Evolutionary conservation across 2,113 vertebrate species (phyloP).

Genomic region (Tragelaphus scriptus): DNA sequence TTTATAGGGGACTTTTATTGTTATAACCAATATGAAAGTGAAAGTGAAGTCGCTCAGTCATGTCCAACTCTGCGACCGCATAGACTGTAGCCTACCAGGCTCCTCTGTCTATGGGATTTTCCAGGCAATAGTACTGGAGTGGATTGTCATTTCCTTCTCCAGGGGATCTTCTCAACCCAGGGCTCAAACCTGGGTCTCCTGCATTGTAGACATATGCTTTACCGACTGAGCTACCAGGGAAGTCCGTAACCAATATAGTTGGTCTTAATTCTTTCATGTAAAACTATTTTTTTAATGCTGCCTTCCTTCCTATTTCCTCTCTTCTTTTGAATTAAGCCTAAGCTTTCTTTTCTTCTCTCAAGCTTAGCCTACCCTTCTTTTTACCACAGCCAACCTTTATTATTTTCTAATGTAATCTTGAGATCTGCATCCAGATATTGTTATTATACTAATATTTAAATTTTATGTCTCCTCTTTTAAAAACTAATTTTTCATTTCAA

Average conservation of each 20-base stretch:
- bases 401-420: not conserved
- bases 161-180: too few relatives aligned
- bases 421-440: not conserved
- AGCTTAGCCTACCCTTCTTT: not conserved
- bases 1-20: not conserved
- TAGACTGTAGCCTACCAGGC: too few relatives aligned
- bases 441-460: not conserved
- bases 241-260: not conserved
- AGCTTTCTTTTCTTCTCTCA: not conserved
- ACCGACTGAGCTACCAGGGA: too few relatives aligned
- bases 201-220: too few relatives aligned
- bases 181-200: accelerated
- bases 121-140: too few relatives aligned
- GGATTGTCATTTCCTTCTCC: too few relatives aligned
- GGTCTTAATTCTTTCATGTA: not conserved
- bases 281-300: not conserved
- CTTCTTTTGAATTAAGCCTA: not conserved
- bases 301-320: not conserved
- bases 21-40: not conserved
- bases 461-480: not conserved
- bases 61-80: too few relatives aligned
- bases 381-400: not conserved
- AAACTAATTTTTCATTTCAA: not conserved
- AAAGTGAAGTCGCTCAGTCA: too few relatives aligned
- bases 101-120: too few relatives aligned